Evolutionary conservation across 2,113 vertebrate species (phyloP).

Genomic region (Catagonus wagneri): DNA sequence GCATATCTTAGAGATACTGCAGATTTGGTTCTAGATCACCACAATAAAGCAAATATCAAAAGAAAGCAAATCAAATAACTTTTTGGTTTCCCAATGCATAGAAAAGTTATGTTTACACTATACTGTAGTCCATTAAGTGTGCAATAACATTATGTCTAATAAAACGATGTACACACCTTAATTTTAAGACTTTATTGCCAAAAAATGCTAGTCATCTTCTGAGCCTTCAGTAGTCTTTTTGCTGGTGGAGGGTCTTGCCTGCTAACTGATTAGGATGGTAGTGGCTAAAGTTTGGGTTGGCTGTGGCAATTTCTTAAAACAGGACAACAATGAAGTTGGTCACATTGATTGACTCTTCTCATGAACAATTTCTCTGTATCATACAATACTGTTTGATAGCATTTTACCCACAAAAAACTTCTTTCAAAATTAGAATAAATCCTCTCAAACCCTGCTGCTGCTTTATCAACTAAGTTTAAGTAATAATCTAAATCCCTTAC

Average conservation of each 20-base stretch:
- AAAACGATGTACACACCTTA: neutral
- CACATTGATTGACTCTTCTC: neutral
- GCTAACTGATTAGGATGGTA: neutral
- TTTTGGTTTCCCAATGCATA: neutral
- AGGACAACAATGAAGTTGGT: neutral
- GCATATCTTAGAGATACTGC: neutral
- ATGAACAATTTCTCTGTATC: neutral
- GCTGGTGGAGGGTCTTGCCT: neutral
- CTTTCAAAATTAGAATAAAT: neutral
- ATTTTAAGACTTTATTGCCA: neutral
- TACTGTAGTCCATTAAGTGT: neutral
- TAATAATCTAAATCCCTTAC: neutral
- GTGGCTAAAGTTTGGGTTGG: neutral
- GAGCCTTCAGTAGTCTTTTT: neutral
- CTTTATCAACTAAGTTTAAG: neutral
- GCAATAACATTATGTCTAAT: neutral
- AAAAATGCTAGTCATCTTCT: neutral
- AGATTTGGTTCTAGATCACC: neutral
- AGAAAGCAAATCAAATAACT: neutral
- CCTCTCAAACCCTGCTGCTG: neutral
- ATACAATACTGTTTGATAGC: neutral
- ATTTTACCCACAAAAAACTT: neutral
- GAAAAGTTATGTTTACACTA: neutral
- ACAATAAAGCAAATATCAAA: neutral
- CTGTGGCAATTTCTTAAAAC: neutral